These are phyloP conservation scores for Drosophila lini DNA, from an alignment of 1,140 invertebrate genomes.

Conservation along the genomic window DNA sequence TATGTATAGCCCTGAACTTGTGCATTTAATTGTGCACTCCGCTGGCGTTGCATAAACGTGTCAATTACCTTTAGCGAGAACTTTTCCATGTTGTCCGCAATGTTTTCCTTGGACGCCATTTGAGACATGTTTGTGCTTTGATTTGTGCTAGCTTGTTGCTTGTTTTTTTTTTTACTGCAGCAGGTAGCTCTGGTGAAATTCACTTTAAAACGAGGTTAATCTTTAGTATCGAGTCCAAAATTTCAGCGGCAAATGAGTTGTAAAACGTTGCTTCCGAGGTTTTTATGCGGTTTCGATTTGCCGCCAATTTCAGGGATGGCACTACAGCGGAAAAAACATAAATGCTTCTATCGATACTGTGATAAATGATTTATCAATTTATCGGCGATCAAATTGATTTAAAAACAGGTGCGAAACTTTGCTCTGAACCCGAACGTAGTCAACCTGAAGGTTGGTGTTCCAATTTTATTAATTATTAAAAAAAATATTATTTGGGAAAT, in stretches of 20 bases:
- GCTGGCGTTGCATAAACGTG: constrained; percentile 54
- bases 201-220: neutral
- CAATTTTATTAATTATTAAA: too few species aligned
- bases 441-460: too few species aligned
- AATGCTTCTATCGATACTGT: neutral
- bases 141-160: neutral
- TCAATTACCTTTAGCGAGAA: constrained; percentile 79
- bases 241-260: constrained; percentile 45
- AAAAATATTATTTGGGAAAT: too few species aligned
- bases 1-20: constrained; percentile 38
- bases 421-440: too few species aligned
- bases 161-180: neutral
- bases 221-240: constrained; percentile 2
- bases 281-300: constrained; percentile 66
- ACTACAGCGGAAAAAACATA: neutral
- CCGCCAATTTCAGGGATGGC: constrained; percentile 39
- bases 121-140: constrained; percentile 57
- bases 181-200: constrained; percentile 12
- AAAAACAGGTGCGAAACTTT: too few species aligned
- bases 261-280: neutral
- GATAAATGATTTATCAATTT: neutral
- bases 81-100: constrained; percentile 83
- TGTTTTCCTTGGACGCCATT: constrained; percentile 81
- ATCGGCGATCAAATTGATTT: too few species aligned
- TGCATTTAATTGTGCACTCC: neutral